These are phyloP conservation scores for Tamias sibiricus DNA, from an alignment of 2,113 vertebrate species.

Conservation along the genomic window DNA sequence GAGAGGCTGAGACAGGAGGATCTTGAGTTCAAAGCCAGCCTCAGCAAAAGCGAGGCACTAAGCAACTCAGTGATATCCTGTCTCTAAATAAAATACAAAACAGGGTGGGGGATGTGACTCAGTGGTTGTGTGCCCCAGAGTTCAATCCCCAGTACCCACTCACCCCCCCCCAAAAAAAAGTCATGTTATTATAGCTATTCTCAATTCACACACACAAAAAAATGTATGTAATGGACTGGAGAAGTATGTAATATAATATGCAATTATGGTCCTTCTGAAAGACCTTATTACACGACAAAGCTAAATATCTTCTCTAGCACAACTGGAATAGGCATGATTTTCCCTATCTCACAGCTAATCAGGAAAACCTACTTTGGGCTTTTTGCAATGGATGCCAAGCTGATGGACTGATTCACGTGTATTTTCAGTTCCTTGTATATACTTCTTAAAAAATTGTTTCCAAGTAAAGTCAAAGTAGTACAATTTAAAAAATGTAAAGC, in stretches of 20 bases:
- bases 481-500: background rate
- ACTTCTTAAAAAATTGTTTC: conserved; percentile 11
- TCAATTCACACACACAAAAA: conserved; percentile 63
- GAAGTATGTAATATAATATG: conserved; percentile 45
- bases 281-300: conserved; percentile 60
- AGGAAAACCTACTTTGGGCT: background rate
- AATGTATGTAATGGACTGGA: conserved; percentile 53
- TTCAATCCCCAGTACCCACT: no score
- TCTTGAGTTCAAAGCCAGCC: no score
- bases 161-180: no score
- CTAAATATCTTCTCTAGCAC: conserved; percentile 39
- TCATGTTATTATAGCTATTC: conserved; percentile 70
- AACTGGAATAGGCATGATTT: conserved; percentile 14
- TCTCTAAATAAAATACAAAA: no score
- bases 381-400: background rate
- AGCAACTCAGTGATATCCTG: no score
- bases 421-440: background rate
- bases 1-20: no score
- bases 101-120: no score
- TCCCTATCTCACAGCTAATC: conserved; percentile 6
- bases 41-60: no score
- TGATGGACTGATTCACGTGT: background rate
- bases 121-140: no score
- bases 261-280: conserved; percentile 65
- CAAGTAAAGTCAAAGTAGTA: conserved; percentile 22